phyloP scores from a whole-genome alignment of 1,140 invertebrate genomes.

The Eciton burchellii region DNA sequence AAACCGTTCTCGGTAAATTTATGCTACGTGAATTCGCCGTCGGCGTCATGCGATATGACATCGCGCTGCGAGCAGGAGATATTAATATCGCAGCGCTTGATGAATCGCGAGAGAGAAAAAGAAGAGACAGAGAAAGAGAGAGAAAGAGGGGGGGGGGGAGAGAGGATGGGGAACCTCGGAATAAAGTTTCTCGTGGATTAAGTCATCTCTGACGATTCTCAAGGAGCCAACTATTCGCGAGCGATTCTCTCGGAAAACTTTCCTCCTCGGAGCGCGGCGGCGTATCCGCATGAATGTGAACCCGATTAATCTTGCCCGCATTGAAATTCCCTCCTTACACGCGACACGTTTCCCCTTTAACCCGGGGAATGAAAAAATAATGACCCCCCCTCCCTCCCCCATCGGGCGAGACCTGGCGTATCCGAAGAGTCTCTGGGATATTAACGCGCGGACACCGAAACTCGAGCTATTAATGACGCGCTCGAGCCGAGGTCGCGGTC shows the following conservation, averaged over 20 bases:
- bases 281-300: too few species aligned
- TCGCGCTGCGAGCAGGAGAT: not conserved
- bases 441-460: slow-evolving; percentile 37
- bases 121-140: too few species aligned
- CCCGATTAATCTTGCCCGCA: not conserved
- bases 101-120: too few species aligned
- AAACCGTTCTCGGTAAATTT: not conserved
- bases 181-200: too few species aligned
- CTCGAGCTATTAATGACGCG: slow-evolving; percentile 45
- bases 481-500: slow-evolving; percentile 29
- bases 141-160: too few species aligned
- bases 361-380: slow-evolving; percentile 1
- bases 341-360: not conserved
- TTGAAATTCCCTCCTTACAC: not conserved
- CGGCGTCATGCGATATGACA: not conserved
- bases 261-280: too few species aligned
- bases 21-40: not conserved
- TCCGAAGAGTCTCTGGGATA: slow-evolving; percentile 21
- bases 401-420: not conserved
- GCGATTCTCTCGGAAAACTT: too few species aligned
- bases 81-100: not conserved
- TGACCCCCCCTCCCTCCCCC: too few species aligned
- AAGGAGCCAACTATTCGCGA: too few species aligned
- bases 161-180: too few species aligned
- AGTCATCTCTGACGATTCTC: too few species aligned